Conservation (phyloP, 2,797 vertebrate genomes). For the Chrosomus eos region DNA sequence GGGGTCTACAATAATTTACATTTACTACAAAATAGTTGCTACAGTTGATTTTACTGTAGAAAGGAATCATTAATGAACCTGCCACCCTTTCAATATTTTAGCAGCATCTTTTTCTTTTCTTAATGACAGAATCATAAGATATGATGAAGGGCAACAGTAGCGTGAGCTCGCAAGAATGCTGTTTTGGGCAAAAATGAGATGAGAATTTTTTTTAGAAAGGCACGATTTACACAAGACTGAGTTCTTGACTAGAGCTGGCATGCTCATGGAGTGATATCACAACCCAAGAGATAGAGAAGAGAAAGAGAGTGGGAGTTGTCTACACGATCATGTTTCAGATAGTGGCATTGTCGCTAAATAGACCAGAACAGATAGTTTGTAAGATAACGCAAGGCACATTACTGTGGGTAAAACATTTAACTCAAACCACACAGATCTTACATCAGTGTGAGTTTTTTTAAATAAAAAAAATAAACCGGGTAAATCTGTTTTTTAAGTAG, state of each 20-base stretch:
- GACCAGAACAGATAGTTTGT: slow-evolving; percentile 53
- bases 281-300: slow-evolving; percentile 22
- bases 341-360: slow-evolving; percentile 51
- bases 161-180: slow-evolving; percentile 9
- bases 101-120: neutral
- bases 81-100: neutral
- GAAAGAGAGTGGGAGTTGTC: slow-evolving; percentile 48
- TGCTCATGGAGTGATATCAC: slow-evolving; percentile 36
- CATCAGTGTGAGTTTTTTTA: slow-evolving; percentile 1
- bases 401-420: slow-evolving; percentile 39
- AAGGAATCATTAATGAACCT: neutral
- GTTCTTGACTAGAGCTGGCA: slow-evolving; percentile 54
- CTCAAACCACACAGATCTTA: slow-evolving; percentile 26
- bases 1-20: neutral
- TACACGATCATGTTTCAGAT: slow-evolving; percentile 52
- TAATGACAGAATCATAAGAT: neutral
- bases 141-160: neutral
- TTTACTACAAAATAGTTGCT: neutral
- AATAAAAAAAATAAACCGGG: neutral
- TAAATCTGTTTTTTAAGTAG: neutral
- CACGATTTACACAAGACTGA: slow-evolving; percentile 50
- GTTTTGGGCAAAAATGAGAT: slow-evolving; percentile 26
- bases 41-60: neutral
- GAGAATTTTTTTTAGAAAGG: neutral
- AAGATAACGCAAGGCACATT: slow-evolving; percentile 48